Evolutionary conservation across 1,140 invertebrate species (phyloP).

Genomic region (Steinernema khuongi): DNA sequence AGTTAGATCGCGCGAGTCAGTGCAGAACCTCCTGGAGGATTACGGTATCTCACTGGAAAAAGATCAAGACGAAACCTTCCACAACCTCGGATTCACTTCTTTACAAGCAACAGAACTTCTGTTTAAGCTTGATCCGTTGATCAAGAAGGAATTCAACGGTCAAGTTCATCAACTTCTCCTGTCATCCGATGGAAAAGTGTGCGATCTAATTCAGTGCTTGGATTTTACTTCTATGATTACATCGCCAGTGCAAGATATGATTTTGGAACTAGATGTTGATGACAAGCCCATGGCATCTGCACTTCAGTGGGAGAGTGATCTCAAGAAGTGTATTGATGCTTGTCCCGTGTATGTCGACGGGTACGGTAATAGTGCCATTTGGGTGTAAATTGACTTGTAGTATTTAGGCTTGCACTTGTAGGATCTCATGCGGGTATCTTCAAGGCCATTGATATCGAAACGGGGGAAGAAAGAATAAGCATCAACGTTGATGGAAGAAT

Average conservation of each 20-base stretch:
- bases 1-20: neutral
- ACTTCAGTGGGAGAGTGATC: neutral
- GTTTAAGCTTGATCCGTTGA: neutral
- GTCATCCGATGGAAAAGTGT: neutral
- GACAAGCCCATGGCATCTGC: neutral
- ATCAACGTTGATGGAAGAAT: neutral
- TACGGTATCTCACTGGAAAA: neutral
- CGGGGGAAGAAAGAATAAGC: neutral
- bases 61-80: neutral
- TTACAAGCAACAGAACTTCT: neutral
- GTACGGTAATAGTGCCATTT: neutral
- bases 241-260: no score
- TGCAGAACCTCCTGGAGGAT: neutral
- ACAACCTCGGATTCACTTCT: neutral
- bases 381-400: neutral
- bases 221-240: neutral
- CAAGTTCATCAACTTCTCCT: neutral
- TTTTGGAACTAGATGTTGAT: neutral
- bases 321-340: conserved; percentile 5
- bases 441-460: neutral
- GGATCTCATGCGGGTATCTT: neutral
- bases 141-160: neutral
- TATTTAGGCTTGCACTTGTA: neutral
- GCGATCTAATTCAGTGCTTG: neutral
- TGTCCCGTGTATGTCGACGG: neutral